Evolutionary conservation across 2,113 vertebrate species (phyloP).

Genomic region (Cyphomyrus plagiostoma): DNA sequence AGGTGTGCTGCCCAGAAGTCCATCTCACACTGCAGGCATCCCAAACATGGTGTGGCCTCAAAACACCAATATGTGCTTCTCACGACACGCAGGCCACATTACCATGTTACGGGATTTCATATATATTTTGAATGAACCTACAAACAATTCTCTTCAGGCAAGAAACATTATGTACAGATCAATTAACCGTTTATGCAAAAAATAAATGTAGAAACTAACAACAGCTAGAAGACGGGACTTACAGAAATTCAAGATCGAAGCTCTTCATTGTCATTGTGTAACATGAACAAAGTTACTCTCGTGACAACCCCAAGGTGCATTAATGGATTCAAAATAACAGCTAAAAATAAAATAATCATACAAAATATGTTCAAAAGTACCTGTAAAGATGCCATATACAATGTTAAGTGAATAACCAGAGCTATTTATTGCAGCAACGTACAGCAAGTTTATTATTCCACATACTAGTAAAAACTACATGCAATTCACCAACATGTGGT

Average conservation of each 20-base stretch:
- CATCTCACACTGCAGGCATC: not conserved
- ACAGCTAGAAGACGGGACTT: not conserved
- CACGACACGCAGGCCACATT: not conserved
- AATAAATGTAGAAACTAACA: too few species aligned
- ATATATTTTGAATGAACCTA: not conserved
- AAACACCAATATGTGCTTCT: not conserved
- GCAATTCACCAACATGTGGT: too few species aligned
- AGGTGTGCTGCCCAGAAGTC: not conserved
- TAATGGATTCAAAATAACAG: not conserved
- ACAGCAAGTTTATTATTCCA: not conserved
- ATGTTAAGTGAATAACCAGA: not conserved
- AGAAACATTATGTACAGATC: not conserved
- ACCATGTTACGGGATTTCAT: not conserved
- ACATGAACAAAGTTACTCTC: not conserved
- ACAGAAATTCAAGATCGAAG: not conserved
- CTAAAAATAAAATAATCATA: not conserved
- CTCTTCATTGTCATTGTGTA: not conserved
- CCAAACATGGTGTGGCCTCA: not conserved
- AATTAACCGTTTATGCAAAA: not conserved
- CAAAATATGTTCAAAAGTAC: not conserved
- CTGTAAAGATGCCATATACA: not conserved
- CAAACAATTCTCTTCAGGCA: not conserved
- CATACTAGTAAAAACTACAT: not conserved
- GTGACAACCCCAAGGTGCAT: not conserved
- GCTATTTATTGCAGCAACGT: not conserved